phyloP scores from a whole-genome alignment of 2,113 vertebrate species.

The Phylloscopus trochiloides region DNA sequence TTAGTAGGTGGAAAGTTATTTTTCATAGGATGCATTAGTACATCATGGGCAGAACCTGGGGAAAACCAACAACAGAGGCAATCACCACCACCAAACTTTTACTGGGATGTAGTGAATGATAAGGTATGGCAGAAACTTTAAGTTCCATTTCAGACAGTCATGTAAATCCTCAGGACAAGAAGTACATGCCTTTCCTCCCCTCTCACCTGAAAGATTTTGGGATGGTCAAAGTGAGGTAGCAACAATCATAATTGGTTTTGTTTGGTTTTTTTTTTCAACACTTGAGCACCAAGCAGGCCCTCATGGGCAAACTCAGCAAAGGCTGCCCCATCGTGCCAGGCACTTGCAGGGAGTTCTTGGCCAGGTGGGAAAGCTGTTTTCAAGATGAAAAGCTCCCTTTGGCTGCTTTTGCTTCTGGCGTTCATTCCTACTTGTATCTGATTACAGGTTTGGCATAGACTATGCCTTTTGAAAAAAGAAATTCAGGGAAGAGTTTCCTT shows the following conservation, averaged over 20 bases:
- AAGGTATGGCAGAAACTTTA: background rate
- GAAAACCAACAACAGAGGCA: background rate
- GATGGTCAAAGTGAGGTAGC: background rate
- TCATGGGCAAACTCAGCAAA: background rate
- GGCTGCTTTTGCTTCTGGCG: background rate
- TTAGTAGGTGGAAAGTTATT: background rate
- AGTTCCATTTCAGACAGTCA: background rate
- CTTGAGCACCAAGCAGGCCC: background rate
- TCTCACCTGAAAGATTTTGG: background rate
- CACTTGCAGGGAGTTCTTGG: background rate
- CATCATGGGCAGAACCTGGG: background rate
- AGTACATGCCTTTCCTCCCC: background rate
- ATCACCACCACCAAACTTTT: background rate
- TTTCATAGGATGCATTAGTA: background rate
- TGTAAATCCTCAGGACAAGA: background rate
- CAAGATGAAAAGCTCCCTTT: constrained; percentile 13
- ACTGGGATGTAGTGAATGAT: background rate
- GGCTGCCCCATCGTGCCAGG: background rate
- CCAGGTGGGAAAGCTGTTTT: constrained; percentile 3
- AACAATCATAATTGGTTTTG: background rate
- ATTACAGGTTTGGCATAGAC: background rate
- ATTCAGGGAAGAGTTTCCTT: background rate
- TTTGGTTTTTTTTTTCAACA: background rate
- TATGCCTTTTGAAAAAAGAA: background rate
- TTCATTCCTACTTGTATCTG: constrained; percentile 2